Conservation (phyloP, 2,888 invertebrate species). For the Chaetoderma sp. region DNA sequence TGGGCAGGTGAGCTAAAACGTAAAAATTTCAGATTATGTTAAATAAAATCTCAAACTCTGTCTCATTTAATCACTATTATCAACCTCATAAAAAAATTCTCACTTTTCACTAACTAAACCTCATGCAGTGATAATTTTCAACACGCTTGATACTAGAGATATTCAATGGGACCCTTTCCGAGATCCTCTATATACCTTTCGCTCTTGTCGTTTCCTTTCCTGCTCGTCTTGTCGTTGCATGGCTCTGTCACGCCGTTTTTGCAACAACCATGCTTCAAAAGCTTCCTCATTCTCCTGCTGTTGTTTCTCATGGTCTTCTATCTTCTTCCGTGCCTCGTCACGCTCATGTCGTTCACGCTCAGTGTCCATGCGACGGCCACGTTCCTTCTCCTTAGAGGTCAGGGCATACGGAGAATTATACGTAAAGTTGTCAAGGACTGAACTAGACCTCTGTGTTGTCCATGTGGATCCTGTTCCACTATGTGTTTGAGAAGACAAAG, state of each 20-base stretch:
- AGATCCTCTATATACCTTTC: too few species aligned
- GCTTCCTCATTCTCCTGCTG: conserved; percentile 48
- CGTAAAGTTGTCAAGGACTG: conserved; percentile 40
- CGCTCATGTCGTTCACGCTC: conserved; percentile 35
- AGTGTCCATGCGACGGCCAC: conserved; percentile 7
- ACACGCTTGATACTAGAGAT: too few species aligned
- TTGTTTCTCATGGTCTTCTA: conserved; percentile 49
- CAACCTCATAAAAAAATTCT: too few species aligned
- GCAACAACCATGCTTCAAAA: conserved; percentile 55
- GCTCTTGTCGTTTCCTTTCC: conserved; percentile 36
- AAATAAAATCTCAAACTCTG: too few species aligned
- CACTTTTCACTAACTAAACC: too few species aligned
- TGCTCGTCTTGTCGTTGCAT: conserved; percentile 41
- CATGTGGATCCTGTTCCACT: too few species aligned
- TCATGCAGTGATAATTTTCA: too few species aligned
- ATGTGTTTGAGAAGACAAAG: too few species aligned
- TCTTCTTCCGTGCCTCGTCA: conserved; percentile 44
- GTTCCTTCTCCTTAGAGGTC: conserved; percentile 50
- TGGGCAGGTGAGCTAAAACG: too few species aligned
- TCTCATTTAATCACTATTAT: too few species aligned
- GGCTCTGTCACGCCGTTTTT: conserved; percentile 38
- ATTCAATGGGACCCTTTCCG: too few species aligned
- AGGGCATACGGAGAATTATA: conserved; percentile 64
- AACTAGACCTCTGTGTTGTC: conserved; percentile 21
- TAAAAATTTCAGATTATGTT: too few species aligned